Evolutionary conservation across 2,797 vertebrate genomes (phyloP).

Genomic region (Halcyon badia): DNA sequence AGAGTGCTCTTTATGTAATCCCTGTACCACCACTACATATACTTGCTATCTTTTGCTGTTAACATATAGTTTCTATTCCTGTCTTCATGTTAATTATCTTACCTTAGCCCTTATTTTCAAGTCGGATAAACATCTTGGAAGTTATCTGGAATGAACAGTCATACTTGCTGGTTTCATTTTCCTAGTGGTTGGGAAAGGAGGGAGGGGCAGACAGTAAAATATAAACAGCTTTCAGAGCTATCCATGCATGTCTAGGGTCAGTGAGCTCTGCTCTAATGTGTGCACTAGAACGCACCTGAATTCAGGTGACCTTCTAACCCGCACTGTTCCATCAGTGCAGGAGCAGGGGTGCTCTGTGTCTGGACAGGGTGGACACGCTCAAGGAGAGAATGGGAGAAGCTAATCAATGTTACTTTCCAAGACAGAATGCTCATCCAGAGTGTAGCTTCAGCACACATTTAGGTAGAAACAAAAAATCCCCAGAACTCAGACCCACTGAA

Average conservation of each 20-base stretch:
- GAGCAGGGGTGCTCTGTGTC: not conserved
- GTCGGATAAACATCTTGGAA: not conserved
- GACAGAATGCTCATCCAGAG: not conserved
- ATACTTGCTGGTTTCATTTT: not conserved
- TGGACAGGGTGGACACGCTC: accelerated
- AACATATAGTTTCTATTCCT: constrained; percentile 26
- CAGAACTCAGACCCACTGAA: not conserved
- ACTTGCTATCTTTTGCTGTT: not conserved
- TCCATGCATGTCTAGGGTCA: not conserved
- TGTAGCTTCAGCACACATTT: accelerated
- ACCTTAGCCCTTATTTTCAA: not conserved
- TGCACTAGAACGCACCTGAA: not conserved
- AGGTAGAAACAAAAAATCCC: not conserved
- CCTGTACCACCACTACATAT: not conserved
- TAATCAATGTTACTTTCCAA: not conserved
- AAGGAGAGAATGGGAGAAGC: not conserved
- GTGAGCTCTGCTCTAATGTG: not conserved
- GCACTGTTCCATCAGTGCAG: not conserved
- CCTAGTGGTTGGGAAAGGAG: not conserved
- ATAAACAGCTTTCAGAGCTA: not conserved
- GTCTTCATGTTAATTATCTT: not conserved
- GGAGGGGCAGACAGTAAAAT: not conserved
- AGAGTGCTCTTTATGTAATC: not conserved
- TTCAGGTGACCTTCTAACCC: not conserved
- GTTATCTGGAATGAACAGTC: not conserved